Percentiles rank a stretch among this genome's conserved stretches.
These are phyloP conservation scores for Tetrax tetrax DNA, from an alignment of 2,113 vertebrate genomes.

Conservation along the genomic window DNA sequence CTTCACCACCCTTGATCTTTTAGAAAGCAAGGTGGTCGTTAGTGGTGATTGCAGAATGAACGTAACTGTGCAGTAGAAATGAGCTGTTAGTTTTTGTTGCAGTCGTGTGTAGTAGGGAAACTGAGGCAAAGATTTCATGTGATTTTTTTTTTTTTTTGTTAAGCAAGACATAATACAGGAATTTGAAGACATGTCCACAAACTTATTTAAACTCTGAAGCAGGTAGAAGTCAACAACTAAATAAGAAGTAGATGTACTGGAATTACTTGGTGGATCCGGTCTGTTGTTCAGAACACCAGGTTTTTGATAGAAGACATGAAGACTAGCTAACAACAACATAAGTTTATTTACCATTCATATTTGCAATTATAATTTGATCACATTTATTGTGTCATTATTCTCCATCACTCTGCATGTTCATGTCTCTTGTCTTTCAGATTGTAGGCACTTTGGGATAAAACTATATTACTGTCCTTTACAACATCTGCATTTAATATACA, in stretches of 20 bases:
- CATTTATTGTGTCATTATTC: background rate
- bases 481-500: background rate
- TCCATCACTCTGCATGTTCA: background rate
- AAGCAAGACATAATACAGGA: background rate
- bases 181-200: background rate
- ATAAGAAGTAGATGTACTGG: background rate
- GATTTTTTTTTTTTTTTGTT: background rate
- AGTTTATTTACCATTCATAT: background rate
- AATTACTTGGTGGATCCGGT: background rate
- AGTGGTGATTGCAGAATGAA: background rate
- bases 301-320: background rate
- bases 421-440: background rate
- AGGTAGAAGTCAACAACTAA: background rate
- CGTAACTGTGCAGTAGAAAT: background rate
- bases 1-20: background rate
- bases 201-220: background rate
- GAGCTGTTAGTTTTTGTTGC: background rate
- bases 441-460: background rate
- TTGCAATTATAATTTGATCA: background rate
- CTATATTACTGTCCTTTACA: background rate
- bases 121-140: background rate
- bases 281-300: background rate
- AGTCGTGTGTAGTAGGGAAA: accelerated
- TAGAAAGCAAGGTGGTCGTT: background rate
- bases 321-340: background rate